Evolutionary conservation across 2,888 invertebrate genomes (phyloP).

Genomic region (Dasysyrphus albostriatus): DNA sequence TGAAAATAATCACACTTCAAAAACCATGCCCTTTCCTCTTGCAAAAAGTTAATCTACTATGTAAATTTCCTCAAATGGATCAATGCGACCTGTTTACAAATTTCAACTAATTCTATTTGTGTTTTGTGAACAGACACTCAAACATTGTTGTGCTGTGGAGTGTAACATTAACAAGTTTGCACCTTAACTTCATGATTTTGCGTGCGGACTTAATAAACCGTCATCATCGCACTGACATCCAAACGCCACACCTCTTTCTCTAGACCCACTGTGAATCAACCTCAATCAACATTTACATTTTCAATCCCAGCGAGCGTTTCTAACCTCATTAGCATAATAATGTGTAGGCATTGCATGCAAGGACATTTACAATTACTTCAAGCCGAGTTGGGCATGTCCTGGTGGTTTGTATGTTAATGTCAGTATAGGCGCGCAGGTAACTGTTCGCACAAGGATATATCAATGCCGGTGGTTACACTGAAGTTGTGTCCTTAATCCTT

Average conservation of each 20-base stretch:
- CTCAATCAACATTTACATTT: slow-evolving; percentile 72
- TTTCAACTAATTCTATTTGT: slow-evolving; percentile 34
- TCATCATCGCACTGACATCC: slow-evolving; percentile 28
- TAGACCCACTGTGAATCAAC: slow-evolving; percentile 57
- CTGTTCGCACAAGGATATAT: slow-evolving; percentile 34
- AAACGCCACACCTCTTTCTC: slow-evolving; percentile 33
- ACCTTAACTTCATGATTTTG: slow-evolving; percentile 21
- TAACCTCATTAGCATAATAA: slow-evolving; percentile 73
- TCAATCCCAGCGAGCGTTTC: slow-evolving; percentile 58
- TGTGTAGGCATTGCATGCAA: slow-evolving; percentile 61
- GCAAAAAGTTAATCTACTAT: slow-evolving; percentile 29
- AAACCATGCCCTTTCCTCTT: neutral
- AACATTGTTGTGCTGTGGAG: slow-evolving; percentile 9
- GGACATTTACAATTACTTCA: slow-evolving; percentile 60
- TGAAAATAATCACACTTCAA: slow-evolving; percentile 6
- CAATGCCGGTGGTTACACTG: slow-evolving; percentile 1
- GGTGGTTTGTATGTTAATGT: slow-evolving; percentile 24
- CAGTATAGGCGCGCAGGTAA: neutral
- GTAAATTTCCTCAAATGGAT: slow-evolving; percentile 39
- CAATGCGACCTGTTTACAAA: slow-evolving; percentile 33
- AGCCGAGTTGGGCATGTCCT: slow-evolving; percentile 21
- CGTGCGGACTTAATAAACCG: slow-evolving; percentile 31
- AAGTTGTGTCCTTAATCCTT: slow-evolving; percentile 22
- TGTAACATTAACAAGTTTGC: slow-evolving; percentile 40
- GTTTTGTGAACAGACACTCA: slow-evolving; percentile 1